Evolutionary conservation across 1,140 invertebrate genomes (phyloP), one percentile per base, ranked within the genome.

Genomic region (Mesaphorura yosii): DNA sequence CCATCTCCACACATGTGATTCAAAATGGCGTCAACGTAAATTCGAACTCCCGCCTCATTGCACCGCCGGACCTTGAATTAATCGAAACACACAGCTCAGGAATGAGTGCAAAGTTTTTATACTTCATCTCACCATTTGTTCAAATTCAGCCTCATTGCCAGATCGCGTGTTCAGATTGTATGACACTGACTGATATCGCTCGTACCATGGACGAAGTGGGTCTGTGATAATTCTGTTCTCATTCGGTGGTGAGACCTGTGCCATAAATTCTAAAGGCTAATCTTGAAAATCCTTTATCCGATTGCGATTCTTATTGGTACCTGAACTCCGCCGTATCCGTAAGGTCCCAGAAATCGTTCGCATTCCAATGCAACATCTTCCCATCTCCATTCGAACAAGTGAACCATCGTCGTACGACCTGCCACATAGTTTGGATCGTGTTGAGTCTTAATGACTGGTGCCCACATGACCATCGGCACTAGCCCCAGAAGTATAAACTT

Each of bases 111-210:
- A n/a, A n/a, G n/a, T n/a, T n/a, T n/a, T n/a, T n/a, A n/a, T n/a
- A n/a, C n/a, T n/a, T n/a, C n/a, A n/a, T n/a, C 46, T 14, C 0
- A 59, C 77, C 87, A 91, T 92, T n/a, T 81, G 72, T 3, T 65
- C 67, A 57, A 92, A 85, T 47, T 82, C 72, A 1, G 65, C 55
- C 62, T 81, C 78, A 51, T 76, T 78, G 37, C 90, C 90, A 38
- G 84, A 88, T 47, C 88, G 73, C 0, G 84, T 87, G 0, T 62
- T 63, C 3, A 89, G 68, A 25, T 78, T 76, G 68, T 93, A 94
- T 15, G 87, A 89, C 47, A 93, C 79, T 0, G 87, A 85, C 67
- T 93, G 89, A 60, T 94, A 94, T 6, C 88, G 72, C 67, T 91
- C 86, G 73, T 78, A 89, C 88, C 77, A 90, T 48, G 76, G 82